Base-by-base conservation (phyloP, 2,113 vertebrate species). In the Notechis scutatus region DNA sequence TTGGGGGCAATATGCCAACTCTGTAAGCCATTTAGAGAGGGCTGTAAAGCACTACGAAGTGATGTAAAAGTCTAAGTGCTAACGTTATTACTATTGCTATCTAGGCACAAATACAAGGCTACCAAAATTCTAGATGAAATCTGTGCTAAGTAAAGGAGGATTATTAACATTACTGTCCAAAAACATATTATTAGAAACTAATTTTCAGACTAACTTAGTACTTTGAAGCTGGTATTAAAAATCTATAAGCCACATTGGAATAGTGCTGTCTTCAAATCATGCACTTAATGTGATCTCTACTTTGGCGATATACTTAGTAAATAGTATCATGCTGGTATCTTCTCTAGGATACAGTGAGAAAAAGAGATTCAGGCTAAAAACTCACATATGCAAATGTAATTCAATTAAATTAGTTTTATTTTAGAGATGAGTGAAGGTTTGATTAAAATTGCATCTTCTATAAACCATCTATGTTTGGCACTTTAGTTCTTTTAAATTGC, bases 391-490 rank as follows among this genome's bases (percentile, higher is more conserved):
- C 89, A 87, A 93, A 64, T 93, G 47, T 61, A 64, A 64, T 87
- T 85, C 85, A n/a, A 52, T 92, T 64, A 21, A 88, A 45, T 81
- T 81, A 81, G 61, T 45, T 89, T 56, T 34, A 39, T 90, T 23
- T 64, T 87, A 86, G 88, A 87, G 47, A 64, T 90, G 88, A 89
- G 64, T 57, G 42, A 85, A 59, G 5, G 5, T 61, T 90, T 64
- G 74, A 90, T 90, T 90, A 90, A 90, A 87, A 87, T 87, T 93
- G 89, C 74, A 93, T 90, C 74, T 90, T 90, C 18, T 64, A 24
- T 54, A 87, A 86, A 52, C 54, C 88, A 81, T 56, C 54, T 85
- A 50, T 52, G 42, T 90, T 64, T 39, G 55, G 29, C 18, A 59
- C 29, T 50, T 57, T 55, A 54, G n/a, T 89, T 47, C 54, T 85